Evolutionary conservation across 2,113 vertebrate genomes (phyloP).

Genomic region (Zapus hudsonius): DNA sequence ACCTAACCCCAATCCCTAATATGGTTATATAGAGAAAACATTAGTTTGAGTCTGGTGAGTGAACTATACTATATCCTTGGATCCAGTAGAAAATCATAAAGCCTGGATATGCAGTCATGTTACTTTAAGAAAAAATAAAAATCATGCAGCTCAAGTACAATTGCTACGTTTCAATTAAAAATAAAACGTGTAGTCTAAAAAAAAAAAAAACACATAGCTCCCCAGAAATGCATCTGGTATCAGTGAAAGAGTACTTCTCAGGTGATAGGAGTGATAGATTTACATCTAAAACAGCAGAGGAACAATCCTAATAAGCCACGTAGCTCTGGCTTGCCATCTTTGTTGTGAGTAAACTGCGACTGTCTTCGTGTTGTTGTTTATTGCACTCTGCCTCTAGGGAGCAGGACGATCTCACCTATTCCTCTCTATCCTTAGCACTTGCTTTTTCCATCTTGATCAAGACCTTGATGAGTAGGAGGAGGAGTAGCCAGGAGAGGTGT

Average conservation of each 20-base stretch:
- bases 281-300: conserved; percentile 29
- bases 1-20: not conserved
- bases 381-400: conserved; percentile 66
- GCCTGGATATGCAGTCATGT: not conserved
- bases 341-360: conserved; percentile 40
- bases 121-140: not conserved
- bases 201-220: conserved; percentile 37
- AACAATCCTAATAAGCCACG: not conserved
- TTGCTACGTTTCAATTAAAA: not conserved
- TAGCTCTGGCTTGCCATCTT: conserved; percentile 28
- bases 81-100: conserved; percentile 17
- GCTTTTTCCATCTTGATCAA: conserved; percentile 42
- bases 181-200: not conserved
- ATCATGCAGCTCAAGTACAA: not conserved
- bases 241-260: conserved; percentile 21
- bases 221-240: conserved; percentile 31
- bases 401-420: conserved; percentile 64
- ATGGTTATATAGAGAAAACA: conserved; percentile 39
- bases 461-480: not conserved
- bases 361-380: conserved; percentile 16
- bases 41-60: not conserved
- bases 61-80: not conserved
- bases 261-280: not conserved
- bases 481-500: not conserved
- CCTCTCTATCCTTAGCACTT: not conserved